These are phyloP conservation scores for Corythoichthys intestinalis DNA, from an alignment of 2,113 vertebrate genomes.

Conservation along the genomic window DNA sequence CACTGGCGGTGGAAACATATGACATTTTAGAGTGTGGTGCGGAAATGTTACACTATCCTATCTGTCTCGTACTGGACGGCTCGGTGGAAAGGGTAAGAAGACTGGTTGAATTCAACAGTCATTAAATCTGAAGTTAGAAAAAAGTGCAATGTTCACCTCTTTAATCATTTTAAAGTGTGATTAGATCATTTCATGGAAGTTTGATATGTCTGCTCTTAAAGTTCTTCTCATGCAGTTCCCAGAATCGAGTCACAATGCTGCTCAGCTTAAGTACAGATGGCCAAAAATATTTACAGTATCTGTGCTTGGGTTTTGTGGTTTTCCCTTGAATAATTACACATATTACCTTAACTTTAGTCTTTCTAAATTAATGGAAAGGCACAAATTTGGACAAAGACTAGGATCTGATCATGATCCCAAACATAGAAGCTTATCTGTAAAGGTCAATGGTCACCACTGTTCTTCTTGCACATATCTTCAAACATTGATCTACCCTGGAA, in stretches of 20 bases:
- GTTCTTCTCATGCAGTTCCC: slow-evolving; percentile 20
- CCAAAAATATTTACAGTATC: background rate
- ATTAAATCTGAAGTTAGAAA: slow-evolving; percentile 52
- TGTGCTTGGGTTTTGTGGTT: too few relatives aligned
- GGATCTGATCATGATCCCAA: background rate
- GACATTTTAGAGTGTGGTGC: too few relatives aligned
- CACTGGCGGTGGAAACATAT: too few relatives aligned
- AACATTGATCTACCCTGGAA: too few relatives aligned
- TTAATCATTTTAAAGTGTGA: slow-evolving; percentile 16
- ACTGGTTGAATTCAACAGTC: slow-evolving; percentile 29
- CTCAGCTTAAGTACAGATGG: slow-evolving; percentile 27
- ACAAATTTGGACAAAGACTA: background rate
- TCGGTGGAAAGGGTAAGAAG: slow-evolving; percentile 31
- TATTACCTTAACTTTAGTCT: background rate
- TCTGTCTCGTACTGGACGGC: too few relatives aligned
- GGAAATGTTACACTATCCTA: too few relatives aligned
- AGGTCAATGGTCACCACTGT: too few relatives aligned
- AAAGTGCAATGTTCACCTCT: slow-evolving; percentile 52
- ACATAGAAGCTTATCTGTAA: too few relatives aligned
- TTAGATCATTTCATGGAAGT: slow-evolving; percentile 16
- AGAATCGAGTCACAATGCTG: slow-evolving; percentile 29
- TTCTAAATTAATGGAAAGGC: too few relatives aligned
- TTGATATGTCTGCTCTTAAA: slow-evolving; percentile 33
- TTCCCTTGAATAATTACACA: background rate
- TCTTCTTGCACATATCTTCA: too few relatives aligned